Evolutionary conservation across 2,888 invertebrate species (phyloP).

Genomic region (Apodemia duryi): DNA sequence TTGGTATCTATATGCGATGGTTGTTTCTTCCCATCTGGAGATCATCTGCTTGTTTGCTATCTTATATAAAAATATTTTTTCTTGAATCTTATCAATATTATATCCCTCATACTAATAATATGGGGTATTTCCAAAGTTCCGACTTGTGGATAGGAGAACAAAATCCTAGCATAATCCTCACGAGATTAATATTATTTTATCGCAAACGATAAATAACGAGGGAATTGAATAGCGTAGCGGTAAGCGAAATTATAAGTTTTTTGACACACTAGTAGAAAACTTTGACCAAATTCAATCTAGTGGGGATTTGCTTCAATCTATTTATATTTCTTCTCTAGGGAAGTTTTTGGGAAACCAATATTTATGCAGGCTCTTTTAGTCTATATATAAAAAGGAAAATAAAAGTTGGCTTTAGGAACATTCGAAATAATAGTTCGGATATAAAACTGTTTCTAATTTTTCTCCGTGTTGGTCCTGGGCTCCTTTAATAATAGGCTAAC

Average conservation of each 20-base stretch:
- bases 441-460: not conserved
- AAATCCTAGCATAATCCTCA: conserved; percentile 71
- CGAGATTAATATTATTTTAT: conserved; percentile 79
- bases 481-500: too few species aligned
- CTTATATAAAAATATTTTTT: not conserved
- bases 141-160: conserved; percentile 64
- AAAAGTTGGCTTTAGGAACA: not conserved
- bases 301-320: conserved; percentile 59
- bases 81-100: conserved; percentile 46
- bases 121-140: conserved; percentile 63
- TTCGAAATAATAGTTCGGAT: not conserved
- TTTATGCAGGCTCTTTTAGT: conserved; percentile 1
- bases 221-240: conserved; percentile 70
- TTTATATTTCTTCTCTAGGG: conserved; percentile 45
- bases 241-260: conserved; percentile 70
- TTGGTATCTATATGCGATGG: too few species aligned
- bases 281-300: conserved; percentile 69
- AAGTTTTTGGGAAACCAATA: conserved; percentile 26
- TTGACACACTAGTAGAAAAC: conserved; percentile 68
- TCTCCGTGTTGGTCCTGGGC: too few species aligned
- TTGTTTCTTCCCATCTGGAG: too few species aligned
- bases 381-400: conserved; percentile 2
- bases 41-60: too few species aligned
- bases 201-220: conserved; percentile 75
- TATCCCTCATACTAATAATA: conserved; percentile 50